Base-by-base conservation (phyloP, 2,888 invertebrate genomes). In the Amorpha juglandis region DNA sequence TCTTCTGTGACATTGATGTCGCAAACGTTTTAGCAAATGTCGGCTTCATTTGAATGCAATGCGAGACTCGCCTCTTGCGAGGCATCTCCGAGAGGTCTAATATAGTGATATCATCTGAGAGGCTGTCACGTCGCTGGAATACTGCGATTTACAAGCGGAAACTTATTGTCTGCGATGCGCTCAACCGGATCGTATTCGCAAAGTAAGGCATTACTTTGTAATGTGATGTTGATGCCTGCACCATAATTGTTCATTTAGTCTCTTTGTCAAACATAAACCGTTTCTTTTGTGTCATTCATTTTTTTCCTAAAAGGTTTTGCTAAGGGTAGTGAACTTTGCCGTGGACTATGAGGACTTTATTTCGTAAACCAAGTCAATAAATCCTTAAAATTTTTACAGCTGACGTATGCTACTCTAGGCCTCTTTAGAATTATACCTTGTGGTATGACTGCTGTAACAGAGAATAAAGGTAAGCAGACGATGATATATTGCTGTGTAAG, bases 41-140 rank as follows among this genome's bases (percentile, higher is more conserved):
- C 70, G 65, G 66, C 69, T 80, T 80, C 77, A 80, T 81, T 81
- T 79, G 73, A 77, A 80, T 80, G 78, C 82, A 76, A 71, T 75
- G 71, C 76, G 74, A 72, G 69, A 65, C 68, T 63, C 67, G 45
- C 52, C 63, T 63, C 4, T 67, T 64, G 63, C 65, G 67, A 68
- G 62, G 69, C 70, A 70, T 67, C 63, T 62, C 47, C 47, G 58
- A 58, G 58, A 58, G 58, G 58, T 78, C 73, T 75, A 73, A 78
- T 79, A 77, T 75, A 74, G 76, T 72, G 78, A 80, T 82, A 79
- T 76, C 74, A 82, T 79, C 76, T 75, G 72, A 69, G 69, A 68
- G 53, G 69, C 76, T 76, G 80, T 78, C 79, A 75, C 70, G 73
- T 68, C 48, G 62, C 52, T 67, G 72, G 69, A 75, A 74, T 72